These are phyloP conservation scores for Dromas ardeola DNA, from an alignment of 2,113 vertebrate species.

Conservation along the genomic window DNA sequence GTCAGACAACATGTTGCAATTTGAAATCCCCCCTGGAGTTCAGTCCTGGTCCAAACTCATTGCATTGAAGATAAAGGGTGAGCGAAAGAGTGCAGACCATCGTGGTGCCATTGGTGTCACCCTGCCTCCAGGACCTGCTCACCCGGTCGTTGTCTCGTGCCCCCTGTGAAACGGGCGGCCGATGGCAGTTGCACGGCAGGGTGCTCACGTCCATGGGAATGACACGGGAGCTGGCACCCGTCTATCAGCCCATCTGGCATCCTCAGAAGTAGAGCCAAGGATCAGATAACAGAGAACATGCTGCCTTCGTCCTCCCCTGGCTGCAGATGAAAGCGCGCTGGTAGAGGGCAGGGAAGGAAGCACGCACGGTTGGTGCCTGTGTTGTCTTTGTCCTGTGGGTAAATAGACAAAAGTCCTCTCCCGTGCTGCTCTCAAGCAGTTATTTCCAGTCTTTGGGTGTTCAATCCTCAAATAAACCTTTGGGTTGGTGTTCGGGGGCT, in stretches of 20 bases:
- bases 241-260: not conserved
- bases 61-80: not conserved
- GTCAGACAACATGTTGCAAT: not conserved
- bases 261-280: constrained; percentile 29
- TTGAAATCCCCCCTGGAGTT: not conserved
- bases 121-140: not conserved
- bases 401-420: not conserved
- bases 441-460: not conserved
- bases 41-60: not conserved
- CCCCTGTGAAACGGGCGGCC: rapidly evolving
- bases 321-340: not conserved
- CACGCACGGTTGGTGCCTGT: not conserved
- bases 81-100: rapidly evolving
- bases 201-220: not conserved
- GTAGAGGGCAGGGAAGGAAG: not conserved
- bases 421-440: not conserved
- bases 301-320: not conserved
- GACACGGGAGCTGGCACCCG: rapidly evolving
- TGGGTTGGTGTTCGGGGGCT: not conserved
- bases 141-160: not conserved
- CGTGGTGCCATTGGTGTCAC: rapidly evolving
- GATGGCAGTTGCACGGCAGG: not conserved
- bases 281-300: not conserved
- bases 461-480: not conserved
- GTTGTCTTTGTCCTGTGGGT: not conserved